phyloP scores from a whole-genome alignment of 2,113 vertebrate species.

The Chamaetylas fuelleborni region DNA sequence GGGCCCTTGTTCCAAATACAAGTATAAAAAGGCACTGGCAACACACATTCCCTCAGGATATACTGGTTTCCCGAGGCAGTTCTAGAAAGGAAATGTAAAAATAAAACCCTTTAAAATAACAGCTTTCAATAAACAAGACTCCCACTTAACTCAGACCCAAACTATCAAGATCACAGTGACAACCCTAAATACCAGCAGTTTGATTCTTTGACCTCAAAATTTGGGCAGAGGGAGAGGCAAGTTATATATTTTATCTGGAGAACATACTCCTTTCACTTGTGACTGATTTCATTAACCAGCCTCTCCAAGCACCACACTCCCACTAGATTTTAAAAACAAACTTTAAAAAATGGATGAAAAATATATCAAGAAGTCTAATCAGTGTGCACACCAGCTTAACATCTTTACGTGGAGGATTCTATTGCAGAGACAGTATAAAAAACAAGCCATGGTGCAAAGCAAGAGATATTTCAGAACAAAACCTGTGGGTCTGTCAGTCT shows the following conservation, averaged over 20 bases:
- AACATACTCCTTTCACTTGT: accelerated
- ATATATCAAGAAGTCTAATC: not conserved
- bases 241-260: not conserved
- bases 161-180: not conserved
- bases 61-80: not conserved
- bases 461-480: not conserved
- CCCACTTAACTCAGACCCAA: not conserved
- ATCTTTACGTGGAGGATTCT: not conserved
- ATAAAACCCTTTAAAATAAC: not conserved
- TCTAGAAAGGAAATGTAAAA: not conserved
- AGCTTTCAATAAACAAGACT: not conserved
- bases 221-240: not conserved
- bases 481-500: not conserved
- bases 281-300: not conserved
- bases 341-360: not conserved
- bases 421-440: not conserved
- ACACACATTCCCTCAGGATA: not conserved
- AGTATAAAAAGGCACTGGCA: not conserved
- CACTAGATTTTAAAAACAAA: not conserved
- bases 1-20: not conserved
- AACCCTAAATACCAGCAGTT: not conserved
- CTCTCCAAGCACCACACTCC: not conserved
- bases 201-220: not conserved
- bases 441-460: accelerated
- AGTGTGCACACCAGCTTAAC: not conserved